A percentile compares a stretch with the other conserved stretches of the same genome.
These are phyloP conservation scores for Cygnus atratus DNA, from an alignment of 2,113 vertebrate genomes.

Conservation along the genomic window DNA sequence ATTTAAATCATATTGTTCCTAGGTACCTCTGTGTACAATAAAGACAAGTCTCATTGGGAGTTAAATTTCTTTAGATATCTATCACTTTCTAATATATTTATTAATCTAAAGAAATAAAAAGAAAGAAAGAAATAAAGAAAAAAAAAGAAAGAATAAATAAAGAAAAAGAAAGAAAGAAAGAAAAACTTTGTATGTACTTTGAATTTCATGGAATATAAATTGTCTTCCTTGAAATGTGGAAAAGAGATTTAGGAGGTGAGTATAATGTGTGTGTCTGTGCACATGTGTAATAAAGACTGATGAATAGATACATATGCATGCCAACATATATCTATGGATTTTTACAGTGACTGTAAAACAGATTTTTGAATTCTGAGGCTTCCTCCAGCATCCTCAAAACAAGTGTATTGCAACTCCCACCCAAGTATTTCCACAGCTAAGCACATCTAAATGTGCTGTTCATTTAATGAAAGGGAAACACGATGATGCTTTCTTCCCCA, in stretches of 20 bases:
- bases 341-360: background rate
- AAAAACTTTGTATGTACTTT: background rate
- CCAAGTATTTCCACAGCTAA: background rate
- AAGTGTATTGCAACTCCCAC: background rate
- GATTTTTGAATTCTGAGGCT: background rate
- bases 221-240: background rate
- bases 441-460: background rate
- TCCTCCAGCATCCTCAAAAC: background rate
- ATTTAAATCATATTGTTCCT: background rate
- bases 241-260: background rate
- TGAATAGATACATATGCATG: background rate
- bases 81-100: background rate
- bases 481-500: background rate
- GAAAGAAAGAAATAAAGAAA: no score
- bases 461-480: background rate
- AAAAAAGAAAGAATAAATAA: no score
- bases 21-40: background rate
- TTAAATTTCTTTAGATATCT: background rate
- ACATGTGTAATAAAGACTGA: background rate
- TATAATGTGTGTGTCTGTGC: background rate
- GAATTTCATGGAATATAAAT: background rate
- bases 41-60: background rate
- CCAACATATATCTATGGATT: background rate
- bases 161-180: no score
- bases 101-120: background rate